Base-by-base conservation (phyloP, 2,888 invertebrate species). In the Torymus auratus region DNA sequence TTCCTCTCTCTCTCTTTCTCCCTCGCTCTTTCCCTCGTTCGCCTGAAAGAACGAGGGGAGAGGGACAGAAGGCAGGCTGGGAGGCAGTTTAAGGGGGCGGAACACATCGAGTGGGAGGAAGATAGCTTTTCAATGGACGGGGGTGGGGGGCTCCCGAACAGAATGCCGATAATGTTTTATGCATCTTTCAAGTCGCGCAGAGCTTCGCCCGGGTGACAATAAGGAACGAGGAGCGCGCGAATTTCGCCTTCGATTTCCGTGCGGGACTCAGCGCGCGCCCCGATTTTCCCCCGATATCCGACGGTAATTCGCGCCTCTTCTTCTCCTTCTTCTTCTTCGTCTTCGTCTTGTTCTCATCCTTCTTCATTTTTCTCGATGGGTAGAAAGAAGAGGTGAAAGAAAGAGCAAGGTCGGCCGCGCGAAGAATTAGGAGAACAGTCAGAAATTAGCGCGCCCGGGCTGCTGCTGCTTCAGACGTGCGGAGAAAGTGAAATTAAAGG, bases 121-220 rank as follows among this genome's bases (percentile, higher is more conserved):
- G 78, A 82, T 81, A 78, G 78, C 75, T 81, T 78, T 83, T 81
- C 75, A 81, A 83, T 83, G 73, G 78, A 61, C 58, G 72, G 55
- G 70, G 55, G 5, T 60, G 52, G 5, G 60, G 52, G 28, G 64
- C 41, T n/a, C 15, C 28, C 67, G 55, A 53, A 70, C 72, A 77
- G 76, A 76, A 83, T 79, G 77, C 70, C 77, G 69, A 78, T 80
- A 82, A 84, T 83, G 78, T 83, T 83, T 83, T 82, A 83, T 83
- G 81, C 82, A 83, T 83, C 76, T 71, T 80, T 82, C 73, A 56
- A 70, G 65, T 68, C 41, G 17, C 41, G 17, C 53, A n/a, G 10
- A 5, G 52, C 53, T 53, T 53, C n/a, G 28, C 69, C 15, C 52
- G 61, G 14, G 69, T 50, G 73, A 79, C 73, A 79, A 73, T 74